Evolutionary conservation across 2,797 vertebrate species (phyloP).

Genomic region (Rhyacichthys aspro): DNA sequence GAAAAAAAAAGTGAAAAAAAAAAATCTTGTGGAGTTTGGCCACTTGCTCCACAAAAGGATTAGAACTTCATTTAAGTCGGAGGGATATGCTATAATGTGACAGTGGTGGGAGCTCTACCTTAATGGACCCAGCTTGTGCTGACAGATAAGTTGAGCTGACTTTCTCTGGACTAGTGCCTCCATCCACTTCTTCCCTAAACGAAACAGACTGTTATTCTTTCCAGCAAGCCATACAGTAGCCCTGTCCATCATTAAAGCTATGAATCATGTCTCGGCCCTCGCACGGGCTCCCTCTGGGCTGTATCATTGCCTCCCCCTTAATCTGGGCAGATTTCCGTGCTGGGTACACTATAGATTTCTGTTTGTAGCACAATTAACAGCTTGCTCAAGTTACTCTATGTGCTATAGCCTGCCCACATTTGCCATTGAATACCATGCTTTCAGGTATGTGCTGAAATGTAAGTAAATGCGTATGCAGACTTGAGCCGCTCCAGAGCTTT

Average conservation of each 20-base stretch:
- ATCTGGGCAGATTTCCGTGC: slow-evolving; percentile 66
- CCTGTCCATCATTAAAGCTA: slow-evolving; percentile 68
- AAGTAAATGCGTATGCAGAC: slow-evolving; percentile 38
- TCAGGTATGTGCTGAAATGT: slow-evolving; percentile 58
- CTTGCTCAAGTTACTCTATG: slow-evolving; percentile 63
- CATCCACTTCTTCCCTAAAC: slow-evolving; percentile 54
- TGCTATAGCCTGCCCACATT: slow-evolving; percentile 52
- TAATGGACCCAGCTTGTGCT: slow-evolving; percentile 70
- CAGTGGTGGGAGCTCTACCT: slow-evolving; percentile 58
- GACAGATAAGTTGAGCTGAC: slow-evolving; percentile 72
- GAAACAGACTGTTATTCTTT: slow-evolving; percentile 72
- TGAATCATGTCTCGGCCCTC: slow-evolving; percentile 64
- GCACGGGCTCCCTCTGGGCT: slow-evolving; percentile 52
- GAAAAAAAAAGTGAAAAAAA: slow-evolving; percentile 20
- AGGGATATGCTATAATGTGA: slow-evolving; percentile 62
- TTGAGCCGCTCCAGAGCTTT: slow-evolving; percentile 27
- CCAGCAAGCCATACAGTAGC: slow-evolving; percentile 72
- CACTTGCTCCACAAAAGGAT: slow-evolving; percentile 68
- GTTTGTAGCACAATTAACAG: slow-evolving; percentile 67
- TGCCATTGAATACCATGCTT: slow-evolving; percentile 45
- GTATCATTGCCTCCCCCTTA: slow-evolving; percentile 64
- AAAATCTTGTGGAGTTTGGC: slow-evolving; percentile 45
- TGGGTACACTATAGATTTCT: slow-evolving; percentile 48
- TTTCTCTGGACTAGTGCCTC: slow-evolving; percentile 49
- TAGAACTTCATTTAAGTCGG: slow-evolving; percentile 73